Percentiles rank a stretch among this genome's conserved stretches.
phyloP scores from a whole-genome alignment of 2,113 vertebrate genomes.

The Donacobius atricapilla region DNA sequence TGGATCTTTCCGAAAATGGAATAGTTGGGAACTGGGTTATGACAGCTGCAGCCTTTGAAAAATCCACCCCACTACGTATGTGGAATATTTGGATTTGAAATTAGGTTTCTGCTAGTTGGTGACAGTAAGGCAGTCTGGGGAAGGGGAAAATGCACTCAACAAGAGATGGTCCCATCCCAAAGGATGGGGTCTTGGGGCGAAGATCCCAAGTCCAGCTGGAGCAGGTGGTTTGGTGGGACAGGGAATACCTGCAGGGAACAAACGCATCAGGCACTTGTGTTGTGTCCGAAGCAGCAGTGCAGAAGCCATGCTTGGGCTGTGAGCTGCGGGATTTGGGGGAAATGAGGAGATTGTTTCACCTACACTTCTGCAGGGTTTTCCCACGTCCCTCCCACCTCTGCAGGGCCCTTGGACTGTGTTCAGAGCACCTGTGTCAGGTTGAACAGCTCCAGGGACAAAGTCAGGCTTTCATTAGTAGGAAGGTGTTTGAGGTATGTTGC shows the following conservation, averaged over 20 bases:
- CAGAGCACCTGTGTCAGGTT: slow-evolving; percentile 16
- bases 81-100: background rate
- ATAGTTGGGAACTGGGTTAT: background rate
- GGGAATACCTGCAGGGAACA: background rate
- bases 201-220: background rate
- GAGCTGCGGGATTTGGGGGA: background rate
- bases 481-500: slow-evolving; percentile 23
- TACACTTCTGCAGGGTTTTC: background rate
- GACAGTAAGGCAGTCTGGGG: background rate
- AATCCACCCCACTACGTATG: background rate
- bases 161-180: background rate
- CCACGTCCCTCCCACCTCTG: background rate
- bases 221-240: background rate
- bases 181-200: background rate
- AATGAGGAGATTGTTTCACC: background rate
- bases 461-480: slow-evolving; percentile 1
- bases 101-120: background rate
- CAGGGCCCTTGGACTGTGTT: slow-evolving; percentile 3
- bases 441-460: slow-evolving; percentile 7
- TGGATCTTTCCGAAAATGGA: background rate
- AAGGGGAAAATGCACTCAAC: background rate
- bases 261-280: background rate
- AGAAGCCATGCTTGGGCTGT: background rate
- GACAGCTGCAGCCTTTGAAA: background rate
- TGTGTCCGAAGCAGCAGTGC: background rate